These are phyloP conservation scores for Silurus aristotelis DNA, from an alignment of 2,797 vertebrate species.

Conservation along the genomic window DNA sequence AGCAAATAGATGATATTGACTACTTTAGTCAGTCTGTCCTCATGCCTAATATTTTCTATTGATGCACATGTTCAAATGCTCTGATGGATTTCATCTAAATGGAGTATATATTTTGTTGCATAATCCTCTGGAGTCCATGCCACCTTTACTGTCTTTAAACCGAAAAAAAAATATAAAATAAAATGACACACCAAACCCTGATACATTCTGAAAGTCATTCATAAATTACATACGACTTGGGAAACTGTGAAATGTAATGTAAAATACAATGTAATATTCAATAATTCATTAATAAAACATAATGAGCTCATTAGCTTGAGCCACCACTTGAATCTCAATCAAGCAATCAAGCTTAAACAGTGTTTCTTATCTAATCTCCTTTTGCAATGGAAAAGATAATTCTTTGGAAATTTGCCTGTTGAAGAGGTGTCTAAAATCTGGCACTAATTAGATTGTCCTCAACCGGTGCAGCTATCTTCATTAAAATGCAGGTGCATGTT, in stretches of 20 bases:
- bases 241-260: no score
- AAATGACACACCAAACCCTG: neutral
- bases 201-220: neutral
- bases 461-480: slow-evolving; percentile 31
- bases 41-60: neutral
- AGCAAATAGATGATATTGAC: no score
- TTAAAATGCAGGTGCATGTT: slow-evolving; percentile 49
- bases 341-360: neutral
- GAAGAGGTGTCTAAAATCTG: slow-evolving; percentile 18
- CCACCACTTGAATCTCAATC: slow-evolving; percentile 35
- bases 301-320: neutral
- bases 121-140: neutral
- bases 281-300: no score
- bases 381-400: neutral
- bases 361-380: slow-evolving; percentile 21
- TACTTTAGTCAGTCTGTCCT: neutral
- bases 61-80: neutral
- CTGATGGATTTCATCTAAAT: neutral
- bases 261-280: no score
- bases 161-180: no score
- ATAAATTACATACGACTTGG: no score
- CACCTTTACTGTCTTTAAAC: neutral
- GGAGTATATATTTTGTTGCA: neutral
- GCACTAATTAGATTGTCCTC: slow-evolving; percentile 30
- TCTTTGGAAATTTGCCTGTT: neutral